These are phyloP conservation scores for Chamaetylas fuelleborni DNA, from an alignment of 2,113 vertebrate species.

Conservation along the genomic window DNA sequence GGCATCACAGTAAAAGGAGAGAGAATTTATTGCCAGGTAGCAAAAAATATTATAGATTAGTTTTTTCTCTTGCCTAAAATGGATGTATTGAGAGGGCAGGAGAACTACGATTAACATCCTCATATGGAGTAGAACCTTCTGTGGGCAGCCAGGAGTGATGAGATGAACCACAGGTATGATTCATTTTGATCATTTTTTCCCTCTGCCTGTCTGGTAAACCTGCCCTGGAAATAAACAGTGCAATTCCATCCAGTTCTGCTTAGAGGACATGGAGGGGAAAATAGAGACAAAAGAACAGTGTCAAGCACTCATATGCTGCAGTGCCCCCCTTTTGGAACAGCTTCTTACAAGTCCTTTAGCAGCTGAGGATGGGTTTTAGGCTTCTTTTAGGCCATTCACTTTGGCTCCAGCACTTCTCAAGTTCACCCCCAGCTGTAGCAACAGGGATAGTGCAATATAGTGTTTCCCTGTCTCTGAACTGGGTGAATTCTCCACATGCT, in stretches of 20 bases:
- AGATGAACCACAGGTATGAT: neutral
- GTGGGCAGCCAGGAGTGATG: neutral
- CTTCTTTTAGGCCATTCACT: neutral
- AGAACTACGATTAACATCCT: neutral
- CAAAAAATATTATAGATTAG: neutral
- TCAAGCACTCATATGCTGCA: rapidly evolving
- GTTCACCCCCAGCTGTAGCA: neutral
- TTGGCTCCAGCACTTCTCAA: neutral
- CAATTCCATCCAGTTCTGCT: neutral
- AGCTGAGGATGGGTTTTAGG: neutral
- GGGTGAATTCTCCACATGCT: rapidly evolving
- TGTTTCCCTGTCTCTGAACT: neutral
- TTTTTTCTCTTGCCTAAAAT: neutral
- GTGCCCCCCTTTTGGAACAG: neutral
- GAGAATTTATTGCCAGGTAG: neutral
- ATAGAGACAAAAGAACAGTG: neutral
- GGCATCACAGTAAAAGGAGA: neutral
- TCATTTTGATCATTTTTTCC: neutral
- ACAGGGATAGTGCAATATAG: neutral
- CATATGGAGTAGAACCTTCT: neutral
- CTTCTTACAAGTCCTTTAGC: neutral
- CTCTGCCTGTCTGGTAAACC: neutral
- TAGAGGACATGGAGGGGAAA: neutral
- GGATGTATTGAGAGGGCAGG: neutral
- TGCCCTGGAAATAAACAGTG: neutral